Evolutionary conservation across 2,888 invertebrate genomes (phyloP), one percentile per base, ranked within the genome.

Genomic region (Philaethria dido): DNA sequence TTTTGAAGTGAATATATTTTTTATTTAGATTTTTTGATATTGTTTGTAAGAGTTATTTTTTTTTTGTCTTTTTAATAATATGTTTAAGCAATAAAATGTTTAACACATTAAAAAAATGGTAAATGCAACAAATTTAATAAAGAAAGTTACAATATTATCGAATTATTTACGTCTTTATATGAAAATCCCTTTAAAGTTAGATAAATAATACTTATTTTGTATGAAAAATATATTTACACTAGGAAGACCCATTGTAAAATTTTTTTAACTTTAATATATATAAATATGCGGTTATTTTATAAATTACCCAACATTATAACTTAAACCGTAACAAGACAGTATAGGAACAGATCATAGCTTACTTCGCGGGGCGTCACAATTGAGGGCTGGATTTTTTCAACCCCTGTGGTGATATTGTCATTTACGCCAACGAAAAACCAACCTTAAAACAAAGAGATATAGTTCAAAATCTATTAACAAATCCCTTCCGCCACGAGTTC

Each of bases 301-400:
- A 47, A 64, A 20, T 18, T 22, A 14, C 20, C 47, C n/a, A 16
- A 45, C 14, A 57, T 59, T 20, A 22, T 39, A 33, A 59, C 57
- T 67, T 48, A 36, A 57, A 22, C 82, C 50, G 78, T 78, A 80
- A 84, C 92, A 81, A 78, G 81, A 83, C 84, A 83, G 82, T 80
- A 79, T 84, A 88, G 81, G 84, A 87, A 87, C 89, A 89, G 89
- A 92, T 92, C 90, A 88, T 88, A 88, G 91, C 89, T 87, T 87
- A 89, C 92, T 89, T 87, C 88, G 85, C 89, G 91, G 92, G 92
- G 92, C 88, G 92, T 92, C 92, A 84, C 88, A 84, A 82, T 83
- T 82, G 84, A 88, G 87, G 88, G 88, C 83, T 80, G 86, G 86
- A 87, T 88, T 88, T 87, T 80, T 84, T 80, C 86, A 84, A 87